These are phyloP conservation scores for Quadriops clusia DNA, from an alignment of 2,888 invertebrate genomes.

Conservation along the genomic window DNA sequence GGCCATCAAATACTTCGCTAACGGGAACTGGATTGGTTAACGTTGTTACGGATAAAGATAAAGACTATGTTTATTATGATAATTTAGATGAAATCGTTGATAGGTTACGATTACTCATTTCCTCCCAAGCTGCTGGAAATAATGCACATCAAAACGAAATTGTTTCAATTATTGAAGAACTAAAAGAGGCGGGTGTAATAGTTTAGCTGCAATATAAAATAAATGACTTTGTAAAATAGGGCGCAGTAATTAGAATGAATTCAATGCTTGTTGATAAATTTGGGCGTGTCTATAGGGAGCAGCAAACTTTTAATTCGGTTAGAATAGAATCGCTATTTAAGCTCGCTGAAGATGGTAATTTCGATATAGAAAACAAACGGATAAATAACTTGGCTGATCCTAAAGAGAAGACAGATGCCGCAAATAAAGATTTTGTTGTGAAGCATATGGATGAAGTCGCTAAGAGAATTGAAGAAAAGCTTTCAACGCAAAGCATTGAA, in stretches of 20 bases:
- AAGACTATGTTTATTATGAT: slow-evolving; percentile 5
- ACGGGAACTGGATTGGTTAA: too few relatives aligned
- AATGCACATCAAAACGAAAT: slow-evolving; percentile 9
- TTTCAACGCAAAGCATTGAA: too few relatives aligned
- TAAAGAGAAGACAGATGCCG: slow-evolving; percentile 3
- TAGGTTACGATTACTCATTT: slow-evolving; percentile 6
- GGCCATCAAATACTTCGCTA: background rate
- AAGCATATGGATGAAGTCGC: background rate
- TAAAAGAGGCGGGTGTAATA: slow-evolving; percentile 8
- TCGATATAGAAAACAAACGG: slow-evolving; percentile 8
- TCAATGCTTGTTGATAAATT: slow-evolving; percentile 8
- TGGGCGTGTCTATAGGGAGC: too few relatives aligned
- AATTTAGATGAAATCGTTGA: slow-evolving; percentile 10
- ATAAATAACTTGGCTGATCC: slow-evolving; percentile 7
- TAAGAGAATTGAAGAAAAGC: too few relatives aligned
- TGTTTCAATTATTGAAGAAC: slow-evolving; percentile 9
- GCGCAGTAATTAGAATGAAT: too few relatives aligned
- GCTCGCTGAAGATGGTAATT: slow-evolving; percentile 5
- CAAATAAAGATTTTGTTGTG: slow-evolving; percentile 8
- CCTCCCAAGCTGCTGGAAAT: slow-evolving; percentile 5
- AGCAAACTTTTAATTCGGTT: background rate
- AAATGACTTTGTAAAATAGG: too few relatives aligned
- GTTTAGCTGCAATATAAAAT: too few relatives aligned
- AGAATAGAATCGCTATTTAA: background rate
- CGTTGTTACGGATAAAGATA: too few relatives aligned